Evolutionary conservation across 2,888 invertebrate genomes (phyloP), one percentile per base, ranked within the genome.

Genomic region (Amphimallon solstitiale): DNA sequence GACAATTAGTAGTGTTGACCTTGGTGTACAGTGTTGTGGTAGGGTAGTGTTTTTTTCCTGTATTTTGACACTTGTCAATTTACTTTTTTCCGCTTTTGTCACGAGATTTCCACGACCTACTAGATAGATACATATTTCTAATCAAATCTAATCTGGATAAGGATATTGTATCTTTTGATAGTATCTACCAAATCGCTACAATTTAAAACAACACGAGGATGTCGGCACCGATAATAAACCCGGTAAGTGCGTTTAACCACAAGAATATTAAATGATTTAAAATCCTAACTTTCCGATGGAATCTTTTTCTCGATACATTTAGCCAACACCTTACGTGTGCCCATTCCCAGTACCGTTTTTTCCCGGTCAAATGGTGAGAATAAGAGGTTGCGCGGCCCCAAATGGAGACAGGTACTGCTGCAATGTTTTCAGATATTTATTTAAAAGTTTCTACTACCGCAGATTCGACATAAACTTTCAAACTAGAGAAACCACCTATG

Each of bases 401-500:
- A 63, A 67, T 15, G 63, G 67, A 3, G 67, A 67, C 34, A 60
- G 62, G 68, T 68, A 65, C 29, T 35, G 51, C 21, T 35, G 40
- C 17, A 12, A 45, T 17, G 19, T 34, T n/a, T 29, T 35, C 2
- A 21, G 46, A 23, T 48, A 37, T 15, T 23, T 48, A n/a, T 40
- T 54, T 54, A 54, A 38, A 12, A 54, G 12, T 15, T 54, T 54
- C 19, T 54, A 40, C 38, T 21, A 54, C 23, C 56, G 12, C 43
- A 90, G 91, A 71, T 92, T 93, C 79, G 89, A 90, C 0, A 85
- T 93, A 4, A 92, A 93, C 80, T 85, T 93, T 29, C 92, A 92
- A 76, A 87, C 89, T 71, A 92, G 93, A 0, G 89, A 91, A 0
- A 88, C 86, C 74, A 84, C 88, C 0, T 88, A 88, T 75, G 92